phyloP scores from a whole-genome alignment of 2,888 invertebrate genomes.

The Troilus luridus region DNA sequence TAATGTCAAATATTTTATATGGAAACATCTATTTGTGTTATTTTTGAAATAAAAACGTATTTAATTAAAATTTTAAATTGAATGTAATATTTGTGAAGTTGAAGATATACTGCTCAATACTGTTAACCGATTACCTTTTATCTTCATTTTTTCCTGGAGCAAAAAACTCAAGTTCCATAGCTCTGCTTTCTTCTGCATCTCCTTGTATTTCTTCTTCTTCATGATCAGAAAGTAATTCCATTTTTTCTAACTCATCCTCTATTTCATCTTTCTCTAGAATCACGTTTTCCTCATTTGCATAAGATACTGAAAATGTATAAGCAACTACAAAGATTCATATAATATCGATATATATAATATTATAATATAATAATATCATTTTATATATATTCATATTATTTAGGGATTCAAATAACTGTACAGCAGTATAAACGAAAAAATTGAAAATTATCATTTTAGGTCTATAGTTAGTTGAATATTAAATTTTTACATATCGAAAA shows the following conservation, averaged over 20 bases:
- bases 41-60: no score
- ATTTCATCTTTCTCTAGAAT: background rate
- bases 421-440: background rate
- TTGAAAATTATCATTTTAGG: background rate
- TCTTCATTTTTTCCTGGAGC: constrained; percentile 19
- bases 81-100: background rate
- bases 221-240: background rate
- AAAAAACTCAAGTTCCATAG: constrained; percentile 44
- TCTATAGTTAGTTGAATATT: background rate
- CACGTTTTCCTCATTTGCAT: constrained; percentile 24
- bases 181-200: background rate
- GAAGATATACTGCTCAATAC: background rate
- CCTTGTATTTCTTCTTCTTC: background rate
- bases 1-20: no score
- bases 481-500: background rate
- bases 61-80: no score
- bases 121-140: background rate
- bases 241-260: background rate
- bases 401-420: background rate
- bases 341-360: no score
- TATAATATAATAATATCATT: no score
- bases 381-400: no score
- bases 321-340: background rate
- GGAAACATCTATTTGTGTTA: no score
- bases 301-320: constrained; percentile 8